These are phyloP conservation scores for Patagioenas fasciata DNA, from an alignment of 2,113 vertebrate genomes.

Conservation along the genomic window DNA sequence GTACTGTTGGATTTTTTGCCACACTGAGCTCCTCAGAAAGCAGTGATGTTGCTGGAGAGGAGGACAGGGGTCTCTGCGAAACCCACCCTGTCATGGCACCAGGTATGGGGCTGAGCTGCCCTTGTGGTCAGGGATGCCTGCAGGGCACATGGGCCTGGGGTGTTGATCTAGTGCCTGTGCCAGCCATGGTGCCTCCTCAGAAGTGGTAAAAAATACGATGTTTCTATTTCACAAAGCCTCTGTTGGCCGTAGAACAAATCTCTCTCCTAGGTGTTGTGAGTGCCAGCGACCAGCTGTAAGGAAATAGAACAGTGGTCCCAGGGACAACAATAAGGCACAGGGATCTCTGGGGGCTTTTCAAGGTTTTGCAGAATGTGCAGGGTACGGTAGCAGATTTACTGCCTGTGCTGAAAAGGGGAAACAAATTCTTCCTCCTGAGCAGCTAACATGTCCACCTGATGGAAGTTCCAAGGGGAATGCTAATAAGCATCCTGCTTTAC, in stretches of 20 bases:
- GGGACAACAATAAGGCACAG: not conserved
- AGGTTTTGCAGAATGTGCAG: not conserved
- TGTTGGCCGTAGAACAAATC: not conserved
- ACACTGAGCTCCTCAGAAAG: not conserved
- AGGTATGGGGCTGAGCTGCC: not conserved
- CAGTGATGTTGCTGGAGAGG: not conserved
- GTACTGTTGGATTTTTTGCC: not conserved
- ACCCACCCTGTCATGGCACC: not conserved
- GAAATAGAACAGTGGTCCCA: not conserved
- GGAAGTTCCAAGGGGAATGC: not conserved
- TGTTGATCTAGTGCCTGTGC: accelerated
- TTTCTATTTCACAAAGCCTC: not conserved
- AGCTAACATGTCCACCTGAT: not conserved
- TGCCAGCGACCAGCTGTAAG: not conserved
- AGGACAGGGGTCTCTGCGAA: not conserved
- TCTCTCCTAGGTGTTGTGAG: not conserved
- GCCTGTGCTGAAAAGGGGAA: not conserved
- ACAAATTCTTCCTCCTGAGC: not conserved
- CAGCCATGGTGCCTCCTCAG: not conserved
- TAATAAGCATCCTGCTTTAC: not conserved
- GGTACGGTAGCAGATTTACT: not conserved
- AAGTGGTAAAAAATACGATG: not conserved
- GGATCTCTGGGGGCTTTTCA: not conserved
- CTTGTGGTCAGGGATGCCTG: not conserved
- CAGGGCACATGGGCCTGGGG: not conserved